Base-by-base conservation (phyloP, 2,113 vertebrate species). In the Austrofundulus limnaeus region DNA sequence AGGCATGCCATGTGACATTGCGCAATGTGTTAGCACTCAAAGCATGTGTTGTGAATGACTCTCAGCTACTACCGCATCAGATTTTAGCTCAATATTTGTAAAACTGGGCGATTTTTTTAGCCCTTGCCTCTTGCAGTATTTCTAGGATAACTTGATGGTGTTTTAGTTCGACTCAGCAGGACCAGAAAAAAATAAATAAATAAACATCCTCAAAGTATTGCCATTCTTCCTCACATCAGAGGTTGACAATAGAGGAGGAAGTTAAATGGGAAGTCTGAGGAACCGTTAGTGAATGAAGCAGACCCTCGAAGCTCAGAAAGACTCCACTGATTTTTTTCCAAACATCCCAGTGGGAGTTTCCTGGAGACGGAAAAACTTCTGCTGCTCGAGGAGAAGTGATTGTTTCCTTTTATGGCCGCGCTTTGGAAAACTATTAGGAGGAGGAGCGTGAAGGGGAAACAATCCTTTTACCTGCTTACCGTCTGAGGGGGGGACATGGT, bases 391-490 rank as follows among this genome's bases (percentile, higher is more conserved):
- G 24, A 72, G 68, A 71, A 59, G 43, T 12, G 38, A 20, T 47
- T 21, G 53, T 74, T 74, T 73, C 88, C 86, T 88, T 88, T 82
- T 87, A 89, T 74, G 82, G 86, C 54, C 38, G 48, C 19, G 2
- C 20, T 66, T 28, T 75, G 31, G 41, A 71, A 51, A 45, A 41
- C 53, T 51, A 53, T 19, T 56, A 51, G 61, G 64, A 41, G 25
- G 20, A 45, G 52, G 41, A 28, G 31, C 41, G 24, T 1, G 48
- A 39, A 28, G 39, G 10, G 25, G 20, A 31, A 56, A 45, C 43
- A 50, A 61, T 53, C 73, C 43, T 42, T 84, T 55, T 77, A 85
- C 83, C 79, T 82, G 76, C 54, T 63, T 52, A 20, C 39, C 37
- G 66, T 66, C 59, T 72, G 63, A 55, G 70, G 19, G 45, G 71